Evolutionary conservation across 2,888 invertebrate species (phyloP).

Genomic region (Eremobia ochroleuca): DNA sequence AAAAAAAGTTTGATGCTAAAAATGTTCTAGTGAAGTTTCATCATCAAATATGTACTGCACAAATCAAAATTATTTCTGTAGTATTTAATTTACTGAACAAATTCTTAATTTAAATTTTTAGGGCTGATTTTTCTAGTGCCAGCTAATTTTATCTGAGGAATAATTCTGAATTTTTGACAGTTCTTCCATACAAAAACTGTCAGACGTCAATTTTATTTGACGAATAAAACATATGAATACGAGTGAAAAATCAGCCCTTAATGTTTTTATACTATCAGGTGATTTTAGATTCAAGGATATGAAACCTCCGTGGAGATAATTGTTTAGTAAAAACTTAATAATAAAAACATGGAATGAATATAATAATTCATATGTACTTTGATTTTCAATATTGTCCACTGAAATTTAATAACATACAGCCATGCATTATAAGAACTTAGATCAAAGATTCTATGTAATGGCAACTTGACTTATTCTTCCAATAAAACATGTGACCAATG

Average conservation of each 20-base stretch:
- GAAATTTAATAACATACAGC: conserved; percentile 48
- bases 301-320: conserved; percentile 39
- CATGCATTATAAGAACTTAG: conserved; percentile 37
- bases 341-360: conserved; percentile 75
- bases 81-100: conserved; percentile 70
- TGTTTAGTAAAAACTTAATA: conserved; percentile 67
- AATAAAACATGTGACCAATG: conserved; percentile 75
- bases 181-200: too few relatives aligned
- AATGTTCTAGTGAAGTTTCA: conserved; percentile 12
- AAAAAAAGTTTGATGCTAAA: conserved; percentile 8
- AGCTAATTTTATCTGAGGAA: too few relatives aligned
- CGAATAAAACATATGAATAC: too few relatives aligned
- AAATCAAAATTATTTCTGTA: conserved; percentile 40
- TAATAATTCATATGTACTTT: conserved; percentile 68
- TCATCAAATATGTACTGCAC: conserved; percentile 28
- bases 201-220: too few relatives aligned
- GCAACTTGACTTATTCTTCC: conserved; percentile 72
- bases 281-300: conserved; percentile 41
- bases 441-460: conserved; percentile 63
- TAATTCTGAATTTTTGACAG: too few relatives aligned
- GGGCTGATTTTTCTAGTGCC: too few relatives aligned
- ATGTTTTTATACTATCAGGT: conserved; percentile 38
- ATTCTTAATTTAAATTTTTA: conserved; percentile 65
- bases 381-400: conserved; percentile 55
- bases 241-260: too few relatives aligned